Percentiles rank a stretch among this genome's conserved stretches.
These are phyloP conservation scores for Oreochromis mossambicus DNA, from an alignment of 2,797 vertebrate species.

Conservation along the genomic window DNA sequence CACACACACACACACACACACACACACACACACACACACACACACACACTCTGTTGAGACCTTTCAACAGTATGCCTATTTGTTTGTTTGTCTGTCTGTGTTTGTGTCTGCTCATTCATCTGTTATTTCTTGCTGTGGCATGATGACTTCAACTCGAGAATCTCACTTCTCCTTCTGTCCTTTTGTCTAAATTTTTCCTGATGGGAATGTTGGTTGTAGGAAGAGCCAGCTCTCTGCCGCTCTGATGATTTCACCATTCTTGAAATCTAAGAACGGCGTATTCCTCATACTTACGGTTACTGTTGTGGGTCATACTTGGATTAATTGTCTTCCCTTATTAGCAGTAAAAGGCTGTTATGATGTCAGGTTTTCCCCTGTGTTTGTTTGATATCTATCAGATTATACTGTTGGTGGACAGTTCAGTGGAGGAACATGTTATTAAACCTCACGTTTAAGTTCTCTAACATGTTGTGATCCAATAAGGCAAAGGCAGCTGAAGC, in stretches of 20 bases:
- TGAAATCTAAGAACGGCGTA: slow-evolving; percentile 23
- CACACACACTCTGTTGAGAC: slow-evolving; percentile 18
- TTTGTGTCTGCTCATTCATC: slow-evolving; percentile 66
- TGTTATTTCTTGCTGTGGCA: slow-evolving; percentile 60
- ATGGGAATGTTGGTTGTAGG: slow-evolving; percentile 29
- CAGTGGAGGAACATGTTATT: not conserved
- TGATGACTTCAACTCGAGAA: slow-evolving; percentile 55
- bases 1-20: not conserved
- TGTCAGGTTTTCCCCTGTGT: not conserved
- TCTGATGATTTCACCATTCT: slow-evolving; percentile 16
- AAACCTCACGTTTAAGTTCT: not conserved
- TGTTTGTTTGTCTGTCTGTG: slow-evolving; percentile 70
- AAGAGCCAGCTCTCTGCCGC: slow-evolving; percentile 25
- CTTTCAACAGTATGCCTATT: slow-evolving; percentile 58
- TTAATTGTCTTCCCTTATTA: slow-evolving; percentile 46
- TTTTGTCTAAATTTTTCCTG: slow-evolving; percentile 42
- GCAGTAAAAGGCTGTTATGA: slow-evolving; percentile 15
- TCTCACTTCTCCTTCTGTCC: slow-evolving; percentile 42
- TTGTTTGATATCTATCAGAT: not conserved
- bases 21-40: not conserved
- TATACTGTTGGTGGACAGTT: not conserved
- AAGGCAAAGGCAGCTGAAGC: not conserved
- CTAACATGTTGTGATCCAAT: fast-evolving
- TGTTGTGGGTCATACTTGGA: slow-evolving; percentile 15
- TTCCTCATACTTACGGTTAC: slow-evolving; percentile 12